phyloP scores from a whole-genome alignment of 2,888 invertebrate species.

The Anodontia alba region DNA sequence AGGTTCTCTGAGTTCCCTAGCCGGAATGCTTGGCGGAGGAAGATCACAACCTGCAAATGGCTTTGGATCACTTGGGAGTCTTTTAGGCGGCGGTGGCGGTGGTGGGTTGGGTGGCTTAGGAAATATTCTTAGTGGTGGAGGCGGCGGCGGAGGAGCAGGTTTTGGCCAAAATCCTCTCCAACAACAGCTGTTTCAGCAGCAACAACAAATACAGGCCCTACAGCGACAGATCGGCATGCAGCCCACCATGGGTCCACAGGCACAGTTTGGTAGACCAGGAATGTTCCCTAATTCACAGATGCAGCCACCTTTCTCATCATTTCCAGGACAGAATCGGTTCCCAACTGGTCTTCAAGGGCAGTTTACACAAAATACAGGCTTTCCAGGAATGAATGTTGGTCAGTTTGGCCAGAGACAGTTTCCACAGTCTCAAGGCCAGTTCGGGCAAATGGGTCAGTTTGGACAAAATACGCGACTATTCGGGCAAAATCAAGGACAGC shows the following conservation, averaged over 20 bases:
- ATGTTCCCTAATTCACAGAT: conserved; percentile 20
- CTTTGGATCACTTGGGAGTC: background rate
- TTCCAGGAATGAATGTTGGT: background rate
- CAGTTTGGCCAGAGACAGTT: background rate
- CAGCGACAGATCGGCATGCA: conserved; percentile 33
- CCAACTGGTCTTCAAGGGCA: background rate
- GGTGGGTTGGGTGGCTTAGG: conserved; percentile 5
- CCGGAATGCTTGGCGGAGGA: conserved; percentile 23
- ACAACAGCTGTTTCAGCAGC: conserved; percentile 41
- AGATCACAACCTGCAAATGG: background rate
- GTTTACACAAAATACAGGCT: background rate
- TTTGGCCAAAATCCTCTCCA: background rate
- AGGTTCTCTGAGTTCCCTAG: background rate
- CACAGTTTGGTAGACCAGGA: conserved; percentile 41
- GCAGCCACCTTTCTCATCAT: background rate
- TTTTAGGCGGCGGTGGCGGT: conserved; percentile 11
- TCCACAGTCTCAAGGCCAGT: background rate
- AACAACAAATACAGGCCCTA: conserved; percentile 43
- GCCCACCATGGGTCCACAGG: background rate
- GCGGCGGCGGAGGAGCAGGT: conserved; percentile 1
- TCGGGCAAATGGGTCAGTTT: background rate
- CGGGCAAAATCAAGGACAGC: conserved; percentile 1
- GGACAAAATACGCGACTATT: background rate
- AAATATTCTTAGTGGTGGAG: conserved; percentile 17
- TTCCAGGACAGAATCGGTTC: background rate